Percentiles rank a stretch among this genome's conserved stretches.
Evolutionary conservation across 1,140 invertebrate species (phyloP).

Genomic region (Micrasema minimum): DNA sequence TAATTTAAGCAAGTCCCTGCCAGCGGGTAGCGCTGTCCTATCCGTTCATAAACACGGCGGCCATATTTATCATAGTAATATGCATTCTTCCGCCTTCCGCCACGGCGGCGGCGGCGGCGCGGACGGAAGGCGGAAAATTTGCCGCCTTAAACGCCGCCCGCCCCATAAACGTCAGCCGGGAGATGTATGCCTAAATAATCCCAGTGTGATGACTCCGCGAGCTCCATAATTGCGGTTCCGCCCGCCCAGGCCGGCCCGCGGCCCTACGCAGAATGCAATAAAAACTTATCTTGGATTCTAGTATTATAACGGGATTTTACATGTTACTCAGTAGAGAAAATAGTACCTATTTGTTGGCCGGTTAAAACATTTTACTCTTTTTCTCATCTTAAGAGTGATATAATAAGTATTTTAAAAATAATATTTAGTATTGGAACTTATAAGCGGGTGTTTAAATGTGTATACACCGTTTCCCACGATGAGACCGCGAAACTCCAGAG

Average conservation of each 20-base stretch:
- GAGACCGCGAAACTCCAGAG: no score
- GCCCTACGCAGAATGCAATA: slow-evolving; percentile 12
- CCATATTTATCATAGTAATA: slow-evolving; percentile 1
- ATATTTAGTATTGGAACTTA: no score
- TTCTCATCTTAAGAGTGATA: no score
- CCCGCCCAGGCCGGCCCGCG: background rate
- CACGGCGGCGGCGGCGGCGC: background rate
- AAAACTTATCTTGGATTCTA: slow-evolving; percentile 10
- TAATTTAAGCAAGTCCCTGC: no score
- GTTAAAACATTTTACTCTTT: no score
- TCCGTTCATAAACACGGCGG: no score
- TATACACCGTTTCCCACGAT: no score
- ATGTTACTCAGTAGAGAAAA: no score
- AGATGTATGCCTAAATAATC: slow-evolving; percentile 44
- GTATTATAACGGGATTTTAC: background rate
- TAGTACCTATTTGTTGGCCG: no score
- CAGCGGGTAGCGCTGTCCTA: no score
- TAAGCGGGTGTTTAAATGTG: no score
- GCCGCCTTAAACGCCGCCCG: slow-evolving; percentile 30
- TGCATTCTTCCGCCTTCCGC: slow-evolving; percentile 9
- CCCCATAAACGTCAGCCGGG: slow-evolving; percentile 43
- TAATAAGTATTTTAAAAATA: no score
- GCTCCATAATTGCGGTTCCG: slow-evolving; percentile 21
- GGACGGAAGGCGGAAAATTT: slow-evolving; percentile 38
- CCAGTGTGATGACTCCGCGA: slow-evolving; percentile 32